phyloP scores from a whole-genome alignment of 2,797 vertebrate species.

The Sebastes hubbsi region DNA sequence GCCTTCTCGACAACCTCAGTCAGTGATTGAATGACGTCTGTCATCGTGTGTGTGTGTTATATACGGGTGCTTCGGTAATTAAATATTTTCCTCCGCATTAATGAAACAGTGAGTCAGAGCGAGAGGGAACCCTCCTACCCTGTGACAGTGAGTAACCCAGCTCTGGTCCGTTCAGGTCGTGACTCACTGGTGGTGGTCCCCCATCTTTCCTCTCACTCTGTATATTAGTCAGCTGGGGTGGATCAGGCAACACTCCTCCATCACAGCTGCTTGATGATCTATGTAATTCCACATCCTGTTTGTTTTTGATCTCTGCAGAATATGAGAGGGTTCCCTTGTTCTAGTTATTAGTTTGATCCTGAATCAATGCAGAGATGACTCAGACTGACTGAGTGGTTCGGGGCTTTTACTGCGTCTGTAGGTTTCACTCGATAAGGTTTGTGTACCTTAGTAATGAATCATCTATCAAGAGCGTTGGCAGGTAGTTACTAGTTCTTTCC shows the following conservation, averaged over 20 bases:
- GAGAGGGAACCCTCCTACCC: slow-evolving; percentile 41
- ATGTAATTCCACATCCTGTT: slow-evolving; percentile 48
- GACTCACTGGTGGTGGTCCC: slow-evolving; percentile 41
- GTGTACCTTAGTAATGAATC: background rate
- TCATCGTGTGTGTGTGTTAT: background rate
- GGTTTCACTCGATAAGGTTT: background rate
- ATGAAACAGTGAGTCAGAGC: slow-evolving; percentile 39
- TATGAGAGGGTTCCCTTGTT: slow-evolving; percentile 21
- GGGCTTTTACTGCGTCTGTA: background rate
- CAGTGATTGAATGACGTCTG: background rate
- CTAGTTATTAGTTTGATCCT: background rate
- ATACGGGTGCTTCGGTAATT: background rate
- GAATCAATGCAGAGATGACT: background rate
- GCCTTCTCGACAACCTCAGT: slow-evolving; percentile 9
- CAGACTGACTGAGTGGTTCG: background rate
- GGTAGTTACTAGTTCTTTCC: background rate
- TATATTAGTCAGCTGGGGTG: slow-evolving; percentile 41
- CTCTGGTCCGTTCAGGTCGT: background rate
- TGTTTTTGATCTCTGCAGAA: slow-evolving; percentile 14
- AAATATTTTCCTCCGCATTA: slow-evolving; percentile 21
- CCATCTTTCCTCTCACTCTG: slow-evolving; percentile 9
- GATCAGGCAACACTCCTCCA: slow-evolving; percentile 8
- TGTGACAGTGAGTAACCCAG: slow-evolving; percentile 27
- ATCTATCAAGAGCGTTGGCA: background rate
- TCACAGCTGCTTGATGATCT: slow-evolving; percentile 30